Evolutionary conservation across 2,113 vertebrate species (phyloP).

Genomic region (Nesoenas mayeri): DNA sequence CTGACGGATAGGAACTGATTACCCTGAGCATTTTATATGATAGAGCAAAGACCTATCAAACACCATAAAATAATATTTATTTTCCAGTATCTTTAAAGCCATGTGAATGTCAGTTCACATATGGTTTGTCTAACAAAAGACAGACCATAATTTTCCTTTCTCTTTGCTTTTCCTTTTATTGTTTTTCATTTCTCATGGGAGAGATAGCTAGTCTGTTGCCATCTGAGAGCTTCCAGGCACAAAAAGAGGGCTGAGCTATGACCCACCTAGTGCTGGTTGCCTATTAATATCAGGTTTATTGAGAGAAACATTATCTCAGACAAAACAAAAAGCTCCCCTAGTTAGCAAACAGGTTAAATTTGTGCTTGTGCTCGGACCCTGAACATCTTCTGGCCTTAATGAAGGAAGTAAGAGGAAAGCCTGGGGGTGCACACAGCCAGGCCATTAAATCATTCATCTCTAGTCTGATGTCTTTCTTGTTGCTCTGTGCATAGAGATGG

Average conservation of each 20-base stretch:
- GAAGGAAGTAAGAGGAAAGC: not conserved
- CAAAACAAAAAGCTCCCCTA: not conserved
- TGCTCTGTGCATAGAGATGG: not conserved
- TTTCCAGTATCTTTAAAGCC: not conserved
- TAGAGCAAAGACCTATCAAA: not conserved
- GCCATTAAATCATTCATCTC: not conserved
- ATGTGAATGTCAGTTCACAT: not conserved
- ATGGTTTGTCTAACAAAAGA: not conserved
- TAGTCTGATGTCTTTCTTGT: not conserved
- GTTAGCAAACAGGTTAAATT: not conserved
- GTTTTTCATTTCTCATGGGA: not conserved
- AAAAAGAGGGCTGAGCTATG: not conserved
- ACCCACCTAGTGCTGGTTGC: not conserved
- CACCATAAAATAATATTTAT: not conserved
- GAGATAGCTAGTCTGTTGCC: not conserved
- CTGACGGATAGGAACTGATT: not conserved
- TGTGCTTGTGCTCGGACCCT: not conserved
- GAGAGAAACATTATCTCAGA: not conserved
- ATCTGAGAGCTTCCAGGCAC: not conserved
- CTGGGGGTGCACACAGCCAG: not conserved
- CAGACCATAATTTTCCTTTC: not conserved
- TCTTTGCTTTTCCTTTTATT: not conserved
- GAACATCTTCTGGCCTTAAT: not conserved
- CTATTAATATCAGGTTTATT: not conserved
- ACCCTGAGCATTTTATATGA: not conserved